A percentile compares a stretch with the other conserved stretches of the same genome.
Evolutionary conservation across 2,888 invertebrate genomes (phyloP).

Genomic region (Caenorhabditis zanzibari): DNA sequence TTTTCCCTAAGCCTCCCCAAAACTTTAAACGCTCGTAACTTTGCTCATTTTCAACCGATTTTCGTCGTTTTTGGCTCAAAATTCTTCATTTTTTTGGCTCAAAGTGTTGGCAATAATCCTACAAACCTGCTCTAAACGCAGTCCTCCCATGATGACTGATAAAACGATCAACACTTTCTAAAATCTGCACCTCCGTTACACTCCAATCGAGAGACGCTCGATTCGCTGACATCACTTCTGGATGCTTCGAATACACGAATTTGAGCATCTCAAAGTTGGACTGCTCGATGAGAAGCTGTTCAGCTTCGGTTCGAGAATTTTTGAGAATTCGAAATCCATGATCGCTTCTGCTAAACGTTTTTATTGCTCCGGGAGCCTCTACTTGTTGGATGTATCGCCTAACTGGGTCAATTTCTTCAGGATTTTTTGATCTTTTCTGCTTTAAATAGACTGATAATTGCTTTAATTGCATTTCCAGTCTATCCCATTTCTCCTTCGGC

Average conservation of each 20-base stretch:
- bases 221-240: not conserved
- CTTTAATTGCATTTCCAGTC: not conserved
- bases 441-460: not conserved
- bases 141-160: not conserved
- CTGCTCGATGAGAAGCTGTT: not conserved
- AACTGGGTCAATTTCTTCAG: not conserved
- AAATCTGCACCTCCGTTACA: not conserved
- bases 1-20: no score
- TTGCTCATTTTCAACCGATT: no score
- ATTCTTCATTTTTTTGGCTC: no score
- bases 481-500: not conserved
- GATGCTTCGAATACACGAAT: conserved; percentile 20
- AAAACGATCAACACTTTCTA: not conserved
- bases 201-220: not conserved
- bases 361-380: not conserved
- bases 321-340: conserved; percentile 15
- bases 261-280: conserved; percentile 32
- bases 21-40: no score
- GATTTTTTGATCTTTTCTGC: not conserved
- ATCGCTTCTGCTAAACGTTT: conserved; percentile 3
- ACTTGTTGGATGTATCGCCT: not conserved
- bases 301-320: not conserved
- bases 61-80: no score
- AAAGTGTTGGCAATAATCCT: not conserved
- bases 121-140: not conserved